These are phyloP conservation scores for Myotis brandtii DNA, from an alignment of 2,113 vertebrate species.

Conservation along the genomic window DNA sequence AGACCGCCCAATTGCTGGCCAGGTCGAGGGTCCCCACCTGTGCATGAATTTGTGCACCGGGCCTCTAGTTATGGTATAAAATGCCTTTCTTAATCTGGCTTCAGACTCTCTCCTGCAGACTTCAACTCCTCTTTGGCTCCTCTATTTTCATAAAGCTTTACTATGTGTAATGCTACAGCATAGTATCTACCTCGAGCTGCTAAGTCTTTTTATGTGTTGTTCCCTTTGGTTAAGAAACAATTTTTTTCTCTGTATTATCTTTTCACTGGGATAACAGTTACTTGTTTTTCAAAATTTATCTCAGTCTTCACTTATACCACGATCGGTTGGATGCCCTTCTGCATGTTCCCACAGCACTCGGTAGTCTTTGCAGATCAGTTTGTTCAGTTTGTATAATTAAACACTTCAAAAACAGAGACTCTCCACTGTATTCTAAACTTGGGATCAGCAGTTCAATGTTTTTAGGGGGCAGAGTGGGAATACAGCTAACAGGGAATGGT, in stretches of 20 bases:
- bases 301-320: neutral
- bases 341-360: neutral
- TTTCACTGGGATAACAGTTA: neutral
- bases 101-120: neutral
- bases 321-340: neutral
- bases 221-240: neutral
- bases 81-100: neutral
- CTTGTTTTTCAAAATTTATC: neutral
- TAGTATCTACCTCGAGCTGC: neutral
- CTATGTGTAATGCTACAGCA: neutral
- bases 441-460: neutral
- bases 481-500: neutral
- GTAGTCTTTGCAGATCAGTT: neutral
- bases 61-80: neutral
- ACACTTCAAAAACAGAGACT: neutral
- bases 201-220: neutral
- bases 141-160: neutral
- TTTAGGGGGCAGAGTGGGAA: neutral
- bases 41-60: no score
- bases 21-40: no score
- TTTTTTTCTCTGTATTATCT: neutral
- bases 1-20: no score
- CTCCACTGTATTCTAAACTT: neutral
- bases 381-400: conserved; percentile 16
- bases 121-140: neutral